Evolutionary conservation across 2,888 invertebrate species (phyloP), one percentile per base, ranked within the genome.

Genomic region (Polydesmus complanatus): DNA sequence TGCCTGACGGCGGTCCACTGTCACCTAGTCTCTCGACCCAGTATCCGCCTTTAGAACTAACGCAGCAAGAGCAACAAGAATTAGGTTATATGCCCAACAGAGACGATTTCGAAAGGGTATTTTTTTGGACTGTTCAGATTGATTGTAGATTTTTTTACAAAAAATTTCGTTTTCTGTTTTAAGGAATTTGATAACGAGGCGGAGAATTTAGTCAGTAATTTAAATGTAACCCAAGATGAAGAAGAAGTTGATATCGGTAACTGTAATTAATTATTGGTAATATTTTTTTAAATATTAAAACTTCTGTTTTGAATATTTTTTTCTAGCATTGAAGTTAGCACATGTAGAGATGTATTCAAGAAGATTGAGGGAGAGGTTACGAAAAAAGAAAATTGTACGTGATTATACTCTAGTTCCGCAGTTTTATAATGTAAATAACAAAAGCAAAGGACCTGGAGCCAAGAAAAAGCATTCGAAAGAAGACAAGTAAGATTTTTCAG

Each of bases 21-120:
- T 85, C 88, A 1, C 88, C 88, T 5, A 83, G 83, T 64, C 77
- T 82, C 25, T 79, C 83, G 62, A 81, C 84, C 1, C 78, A 85
- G 60, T 75, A 92, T 60, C 88, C 90, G 47, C 86, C 90, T 1
- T 73, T 89, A 26, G 90, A 92, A 68, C 82, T 90, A 59, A 82
- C 84, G 11, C 75, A 81, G 0, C 90, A 92, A 71, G 93, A 96
- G 75, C 90, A 93, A 37, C 79, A 84, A 47, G 85, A 90, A 69
- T 78, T 96, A 11, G 91, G 92, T 1, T 96, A 94, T 71, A 93
- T 93, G 88, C 89, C 94, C 1, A 87, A 90, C 71, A 81, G 95
- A 71, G 95, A 95, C 79, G 94, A 95, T 72, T 96, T 93, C 78
- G 95, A 95, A 78, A 81, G 89, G 74, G 89, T 89, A 75, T 70